phyloP scores from a whole-genome alignment of 2,113 vertebrate species.

The Equus przewalskii region DNA sequence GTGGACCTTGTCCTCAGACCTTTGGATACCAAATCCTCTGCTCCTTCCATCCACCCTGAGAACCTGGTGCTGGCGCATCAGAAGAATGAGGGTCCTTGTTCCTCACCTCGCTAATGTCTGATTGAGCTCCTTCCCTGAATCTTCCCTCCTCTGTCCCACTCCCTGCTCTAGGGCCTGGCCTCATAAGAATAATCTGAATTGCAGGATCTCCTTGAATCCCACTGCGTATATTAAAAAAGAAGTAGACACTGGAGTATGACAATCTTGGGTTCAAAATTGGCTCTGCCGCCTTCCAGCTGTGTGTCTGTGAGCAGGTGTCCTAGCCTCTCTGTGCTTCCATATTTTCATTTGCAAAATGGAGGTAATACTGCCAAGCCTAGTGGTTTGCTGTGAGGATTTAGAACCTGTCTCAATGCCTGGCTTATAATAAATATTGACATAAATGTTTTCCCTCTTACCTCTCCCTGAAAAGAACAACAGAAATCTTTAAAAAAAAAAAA shows the following conservation, averaged over 20 bases:
- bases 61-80: background rate
- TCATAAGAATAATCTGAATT: background rate
- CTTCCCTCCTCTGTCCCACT: background rate
- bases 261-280: background rate
- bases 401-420: background rate
- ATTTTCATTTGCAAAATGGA: background rate
- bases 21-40: background rate
- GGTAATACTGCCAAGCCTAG: background rate
- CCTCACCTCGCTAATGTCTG: background rate
- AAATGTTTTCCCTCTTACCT: background rate
- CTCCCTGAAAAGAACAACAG: constrained; percentile 18
- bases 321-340: background rate
- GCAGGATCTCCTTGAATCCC: background rate
- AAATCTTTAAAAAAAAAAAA: background rate
- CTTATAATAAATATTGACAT: constrained; percentile 33
- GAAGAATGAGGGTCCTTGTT: background rate
- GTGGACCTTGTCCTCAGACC: background rate
- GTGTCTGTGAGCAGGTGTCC: background rate
- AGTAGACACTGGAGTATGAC: background rate
- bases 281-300: background rate
- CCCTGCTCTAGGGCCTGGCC: no score
- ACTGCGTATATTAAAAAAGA: background rate
- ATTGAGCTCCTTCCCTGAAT: background rate
- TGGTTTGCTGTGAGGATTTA: constrained; percentile 31
- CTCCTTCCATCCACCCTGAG: background rate